phyloP scores from a whole-genome alignment of 1,140 invertebrate species.

The Drosophila bocqueti region DNA sequence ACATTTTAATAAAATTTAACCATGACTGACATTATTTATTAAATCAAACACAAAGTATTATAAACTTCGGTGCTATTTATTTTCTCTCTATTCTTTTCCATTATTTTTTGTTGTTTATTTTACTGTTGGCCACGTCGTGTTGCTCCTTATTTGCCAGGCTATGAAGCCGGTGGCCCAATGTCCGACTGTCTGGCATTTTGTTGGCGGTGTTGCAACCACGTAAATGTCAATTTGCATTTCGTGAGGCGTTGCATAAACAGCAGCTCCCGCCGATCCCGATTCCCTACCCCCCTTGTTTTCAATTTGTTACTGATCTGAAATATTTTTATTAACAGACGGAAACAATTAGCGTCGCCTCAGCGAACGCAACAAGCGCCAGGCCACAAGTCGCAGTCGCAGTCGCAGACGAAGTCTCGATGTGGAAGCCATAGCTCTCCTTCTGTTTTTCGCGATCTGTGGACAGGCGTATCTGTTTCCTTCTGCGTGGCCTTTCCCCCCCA shows the following conservation, averaged over 20 bases:
- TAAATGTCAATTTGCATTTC: constrained; percentile 84
- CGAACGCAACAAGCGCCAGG: constrained; percentile 47
- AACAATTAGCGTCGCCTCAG: constrained; percentile 77
- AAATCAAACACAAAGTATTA: neutral
- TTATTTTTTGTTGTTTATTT: constrained; percentile 26
- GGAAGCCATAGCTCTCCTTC: constrained; percentile 42
- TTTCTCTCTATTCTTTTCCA: neutral
- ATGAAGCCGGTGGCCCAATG: constrained; percentile 41
- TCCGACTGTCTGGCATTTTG: constrained; percentile 56
- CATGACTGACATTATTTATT: neutral
- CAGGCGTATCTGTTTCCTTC: constrained; percentile 48
- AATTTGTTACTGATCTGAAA: constrained; percentile 80
- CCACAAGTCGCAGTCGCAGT: constrained; percentile 24
- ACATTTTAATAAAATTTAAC: neutral
- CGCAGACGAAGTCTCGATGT: constrained; percentile 2
- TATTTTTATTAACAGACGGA: constrained; percentile 84
- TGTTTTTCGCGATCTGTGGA: constrained; percentile 30
- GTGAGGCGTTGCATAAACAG: constrained; percentile 81
- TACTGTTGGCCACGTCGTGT: constrained; percentile 55
- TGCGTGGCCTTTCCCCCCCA: constrained; percentile 66
- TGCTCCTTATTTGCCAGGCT: constrained; percentile 79
- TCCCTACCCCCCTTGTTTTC: constrained; percentile 65
- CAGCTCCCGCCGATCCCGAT: constrained; percentile 22
- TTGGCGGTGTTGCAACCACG: constrained; percentile 77
- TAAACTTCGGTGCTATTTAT: neutral